Conservation (phyloP, 2,797 vertebrate genomes). For the Vespertilio murinus region DNA sequence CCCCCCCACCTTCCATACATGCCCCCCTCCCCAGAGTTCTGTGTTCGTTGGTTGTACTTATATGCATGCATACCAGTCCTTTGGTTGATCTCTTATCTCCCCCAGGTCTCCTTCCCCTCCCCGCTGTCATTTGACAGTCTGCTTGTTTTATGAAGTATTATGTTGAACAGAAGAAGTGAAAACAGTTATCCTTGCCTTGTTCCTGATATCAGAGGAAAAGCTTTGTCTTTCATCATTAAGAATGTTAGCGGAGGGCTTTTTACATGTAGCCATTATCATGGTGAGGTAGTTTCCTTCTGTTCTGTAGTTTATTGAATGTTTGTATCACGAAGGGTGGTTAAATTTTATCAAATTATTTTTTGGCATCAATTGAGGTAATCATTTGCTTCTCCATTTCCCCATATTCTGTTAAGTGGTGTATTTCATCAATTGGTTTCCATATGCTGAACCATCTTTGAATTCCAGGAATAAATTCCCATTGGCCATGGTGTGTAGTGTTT, state of each 20-base stretch:
- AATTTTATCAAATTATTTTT: background rate
- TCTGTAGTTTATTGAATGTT: background rate
- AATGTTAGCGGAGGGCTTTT: background rate
- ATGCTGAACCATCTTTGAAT: background rate
- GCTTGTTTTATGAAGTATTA: too few relatives aligned
- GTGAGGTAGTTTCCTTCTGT: background rate
- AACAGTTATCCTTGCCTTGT: background rate
- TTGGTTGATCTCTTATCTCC: too few relatives aligned
- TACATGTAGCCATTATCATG: background rate
- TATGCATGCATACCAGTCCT: too few relatives aligned
- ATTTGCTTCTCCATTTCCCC: background rate
- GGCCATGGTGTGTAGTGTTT: background rate
- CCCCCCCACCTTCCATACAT: too few relatives aligned
- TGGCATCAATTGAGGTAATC: background rate
- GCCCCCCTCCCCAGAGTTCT: too few relatives aligned
- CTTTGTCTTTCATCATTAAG: background rate
- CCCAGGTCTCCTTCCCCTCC: too few relatives aligned
- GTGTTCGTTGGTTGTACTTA: too few relatives aligned
- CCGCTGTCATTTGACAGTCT: too few relatives aligned
- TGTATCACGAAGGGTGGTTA: background rate
- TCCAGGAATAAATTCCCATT: background rate
- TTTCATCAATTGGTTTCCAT: background rate
- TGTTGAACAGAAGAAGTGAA: background rate
- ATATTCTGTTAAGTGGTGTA: background rate
- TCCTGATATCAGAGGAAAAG: background rate